Evolutionary conservation across 2,888 invertebrate species (phyloP).

Genomic region (Meandrusa payeni): DNA sequence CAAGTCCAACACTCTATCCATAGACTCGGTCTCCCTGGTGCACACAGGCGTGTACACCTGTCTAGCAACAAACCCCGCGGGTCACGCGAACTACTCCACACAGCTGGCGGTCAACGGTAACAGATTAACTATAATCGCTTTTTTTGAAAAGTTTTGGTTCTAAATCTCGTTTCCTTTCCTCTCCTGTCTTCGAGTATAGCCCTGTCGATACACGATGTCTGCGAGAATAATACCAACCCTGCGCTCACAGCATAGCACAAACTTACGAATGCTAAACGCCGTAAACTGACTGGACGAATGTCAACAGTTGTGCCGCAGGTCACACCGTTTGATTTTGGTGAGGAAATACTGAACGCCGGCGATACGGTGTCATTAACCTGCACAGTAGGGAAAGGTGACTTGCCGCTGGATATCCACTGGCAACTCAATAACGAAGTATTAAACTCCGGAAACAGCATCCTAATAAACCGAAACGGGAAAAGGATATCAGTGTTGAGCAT

Average conservation of each 20-base stretch:
- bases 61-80: constrained; percentile 84
- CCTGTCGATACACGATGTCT: constrained; percentile 15
- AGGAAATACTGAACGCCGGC: constrained; percentile 86
- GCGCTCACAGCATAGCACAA: no score
- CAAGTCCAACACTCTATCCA: constrained; percentile 85
- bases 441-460: constrained; percentile 78
- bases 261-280: background rate
- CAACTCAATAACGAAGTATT: constrained; percentile 81
- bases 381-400: constrained; percentile 86
- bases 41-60: constrained; percentile 90
- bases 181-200: constrained; percentile 20
- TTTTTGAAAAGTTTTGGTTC: constrained; percentile 23
- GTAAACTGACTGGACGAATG: constrained; percentile 11
- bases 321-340: constrained; percentile 88
- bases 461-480: constrained; percentile 82
- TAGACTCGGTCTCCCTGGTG: constrained; percentile 86
- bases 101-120: constrained; percentile 87
- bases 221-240: no score
- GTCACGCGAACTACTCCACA: constrained; percentile 83
- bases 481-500: constrained; percentile 86
- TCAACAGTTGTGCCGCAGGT: constrained; percentile 88
- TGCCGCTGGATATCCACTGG: constrained; percentile 86
- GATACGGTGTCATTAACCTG: constrained; percentile 86
- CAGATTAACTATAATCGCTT: constrained; percentile 28
- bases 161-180: constrained; percentile 22